Percentiles rank a stretch among this genome's conserved stretches.
phyloP scores from a whole-genome alignment of 1,140 invertebrate genomes.

The Drosophila baimaii region DNA sequence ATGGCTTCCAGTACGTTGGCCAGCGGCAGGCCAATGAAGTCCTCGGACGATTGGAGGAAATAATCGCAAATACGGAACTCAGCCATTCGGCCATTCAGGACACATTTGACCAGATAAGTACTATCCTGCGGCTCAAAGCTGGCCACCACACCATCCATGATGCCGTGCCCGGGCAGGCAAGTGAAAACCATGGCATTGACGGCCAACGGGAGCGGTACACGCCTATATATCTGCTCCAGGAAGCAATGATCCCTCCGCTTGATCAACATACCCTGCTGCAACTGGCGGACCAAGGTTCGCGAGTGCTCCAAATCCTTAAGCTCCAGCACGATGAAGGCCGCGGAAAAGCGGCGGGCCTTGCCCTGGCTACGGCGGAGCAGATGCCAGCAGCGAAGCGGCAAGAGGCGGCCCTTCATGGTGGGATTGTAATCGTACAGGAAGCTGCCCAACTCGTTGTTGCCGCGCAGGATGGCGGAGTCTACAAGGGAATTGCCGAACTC shows the following conservation, averaged over 20 bases:
- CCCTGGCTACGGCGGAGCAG: slow-evolving; percentile 47
- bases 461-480: slow-evolving; percentile 38
- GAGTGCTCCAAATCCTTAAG: slow-evolving; percentile 19
- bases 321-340: slow-evolving; percentile 47
- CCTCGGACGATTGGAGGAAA: slow-evolving; percentile 19
- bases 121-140: slow-evolving; percentile 19
- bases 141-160: slow-evolving; percentile 28
- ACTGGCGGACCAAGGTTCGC: slow-evolving; percentile 33
- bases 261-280: slow-evolving; percentile 37
- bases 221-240: slow-evolving; percentile 37
- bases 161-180: slow-evolving; percentile 15
- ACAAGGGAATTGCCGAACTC: slow-evolving; percentile 58
- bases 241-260: not conserved
- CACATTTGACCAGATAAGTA: slow-evolving; percentile 44
- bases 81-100: not conserved
- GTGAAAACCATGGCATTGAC: slow-evolving; percentile 34
- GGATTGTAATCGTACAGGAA: slow-evolving; percentile 28
- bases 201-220: slow-evolving; percentile 35
- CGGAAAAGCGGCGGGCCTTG: slow-evolving; percentile 56
- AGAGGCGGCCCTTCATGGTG: not conserved
- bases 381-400: slow-evolving; percentile 58
- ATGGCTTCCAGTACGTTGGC: slow-evolving; percentile 16
- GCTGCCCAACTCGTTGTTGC: slow-evolving; percentile 33
- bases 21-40: slow-evolving; percentile 11
- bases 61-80: slow-evolving; percentile 28